These are phyloP conservation scores for Hydrotaea cyrtoneurina DNA, from an alignment of 2,888 invertebrate species.

Conservation along the genomic window DNA sequence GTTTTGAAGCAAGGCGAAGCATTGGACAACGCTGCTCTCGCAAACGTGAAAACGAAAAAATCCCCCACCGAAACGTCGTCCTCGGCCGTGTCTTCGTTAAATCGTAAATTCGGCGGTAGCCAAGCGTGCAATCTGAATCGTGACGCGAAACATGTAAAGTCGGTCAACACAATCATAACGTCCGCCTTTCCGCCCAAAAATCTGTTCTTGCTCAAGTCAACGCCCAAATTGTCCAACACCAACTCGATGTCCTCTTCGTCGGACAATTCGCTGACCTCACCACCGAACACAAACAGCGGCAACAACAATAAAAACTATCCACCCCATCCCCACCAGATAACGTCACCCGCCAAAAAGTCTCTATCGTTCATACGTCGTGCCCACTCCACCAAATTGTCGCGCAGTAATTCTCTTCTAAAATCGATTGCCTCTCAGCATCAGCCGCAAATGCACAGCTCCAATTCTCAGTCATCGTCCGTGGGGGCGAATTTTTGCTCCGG, in stretches of 20 bases:
- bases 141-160: conserved; percentile 48
- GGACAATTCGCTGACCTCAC: conserved; percentile 66
- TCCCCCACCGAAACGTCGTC: conserved; percentile 48
- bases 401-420: conserved; percentile 85
- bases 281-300: conserved; percentile 57
- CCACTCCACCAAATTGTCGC: conserved; percentile 87
- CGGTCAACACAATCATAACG: conserved; percentile 71
- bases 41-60: conserved; percentile 48
- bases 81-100: conserved; percentile 40
- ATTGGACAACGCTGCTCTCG: conserved; percentile 68
- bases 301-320: conserved; percentile 58
- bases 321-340: conserved; percentile 77
- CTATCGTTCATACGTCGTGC: conserved; percentile 86
- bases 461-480: conserved; percentile 26
- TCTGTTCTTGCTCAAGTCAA: conserved; percentile 79
- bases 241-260: conserved; percentile 65
- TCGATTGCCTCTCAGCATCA: conserved; percentile 82
- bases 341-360: conserved; percentile 82
- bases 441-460: conserved; percentile 72
- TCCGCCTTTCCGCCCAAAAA: conserved; percentile 81
- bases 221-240: conserved; percentile 72
- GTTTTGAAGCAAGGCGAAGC: conserved; percentile 76
- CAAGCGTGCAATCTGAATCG: conserved; percentile 70
- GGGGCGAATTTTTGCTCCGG: conserved; percentile 69
- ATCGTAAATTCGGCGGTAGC: conserved; percentile 73